Percentiles rank a stretch among this genome's conserved stretches.
phyloP scores from a whole-genome alignment of 2,888 invertebrate genomes.

The Eristalis intricaria region DNA sequence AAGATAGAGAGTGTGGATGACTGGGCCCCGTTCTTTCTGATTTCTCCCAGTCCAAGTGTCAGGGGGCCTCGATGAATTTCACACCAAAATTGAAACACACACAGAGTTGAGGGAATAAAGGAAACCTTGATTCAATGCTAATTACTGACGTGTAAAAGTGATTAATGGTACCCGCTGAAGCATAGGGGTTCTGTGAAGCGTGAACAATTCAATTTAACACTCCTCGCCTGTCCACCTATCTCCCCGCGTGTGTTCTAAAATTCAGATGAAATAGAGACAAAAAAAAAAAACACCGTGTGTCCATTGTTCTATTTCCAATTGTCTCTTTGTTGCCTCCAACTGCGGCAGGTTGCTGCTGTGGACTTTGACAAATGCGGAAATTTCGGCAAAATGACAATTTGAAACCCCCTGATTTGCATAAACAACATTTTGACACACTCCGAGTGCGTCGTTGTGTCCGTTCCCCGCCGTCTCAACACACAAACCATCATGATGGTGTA shows the following conservation, averaged over 20 bases:
- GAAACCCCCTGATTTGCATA: constrained; percentile 52
- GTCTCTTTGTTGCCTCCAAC: constrained; percentile 33
- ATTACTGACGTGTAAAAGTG: constrained; percentile 48
- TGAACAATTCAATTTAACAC: constrained; percentile 57
- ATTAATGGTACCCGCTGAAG: constrained; percentile 35
- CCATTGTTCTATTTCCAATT: constrained; percentile 19
- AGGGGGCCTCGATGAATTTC: neutral
- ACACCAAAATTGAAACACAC: neutral
- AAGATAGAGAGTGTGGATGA: too few relatives aligned
- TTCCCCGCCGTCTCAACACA: neutral
- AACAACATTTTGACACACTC: constrained; percentile 56
- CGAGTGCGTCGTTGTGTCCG: too few relatives aligned
- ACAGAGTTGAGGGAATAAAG: neutral
- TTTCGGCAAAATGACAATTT: constrained; percentile 64
- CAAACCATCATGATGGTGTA: constrained; percentile 34
- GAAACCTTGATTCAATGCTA: constrained; percentile 53
- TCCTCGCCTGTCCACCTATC: neutral
- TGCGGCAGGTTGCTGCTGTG: neutral
- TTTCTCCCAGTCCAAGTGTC: neutral
- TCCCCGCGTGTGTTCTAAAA: neutral
- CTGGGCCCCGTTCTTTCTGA: neutral
- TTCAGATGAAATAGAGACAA: constrained; percentile 10
- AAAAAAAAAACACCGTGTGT: constrained; percentile 11
- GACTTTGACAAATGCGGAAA: constrained; percentile 65
- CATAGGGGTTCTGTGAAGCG: constrained; percentile 37